Evolutionary conservation across 2,113 vertebrate genomes (phyloP).

Genomic region (Falcunculus frontatus): DNA sequence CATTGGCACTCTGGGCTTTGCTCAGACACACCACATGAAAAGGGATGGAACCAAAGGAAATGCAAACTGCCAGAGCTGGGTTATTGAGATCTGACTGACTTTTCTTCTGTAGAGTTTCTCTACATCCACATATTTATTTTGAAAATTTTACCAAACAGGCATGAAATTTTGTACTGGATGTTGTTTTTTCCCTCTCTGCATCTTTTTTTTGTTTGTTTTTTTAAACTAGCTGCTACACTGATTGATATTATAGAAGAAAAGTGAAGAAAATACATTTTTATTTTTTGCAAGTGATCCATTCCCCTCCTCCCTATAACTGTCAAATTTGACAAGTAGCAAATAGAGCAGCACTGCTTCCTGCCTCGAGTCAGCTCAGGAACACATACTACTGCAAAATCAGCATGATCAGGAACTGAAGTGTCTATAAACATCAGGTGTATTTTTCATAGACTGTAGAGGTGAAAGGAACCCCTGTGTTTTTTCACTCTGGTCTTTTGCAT

Average conservation of each 20-base stretch:
- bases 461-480: neutral
- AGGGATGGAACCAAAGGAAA: neutral
- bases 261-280: neutral
- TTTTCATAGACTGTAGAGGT: neutral
- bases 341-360: neutral
- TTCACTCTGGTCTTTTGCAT: neutral
- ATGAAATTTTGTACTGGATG: neutral
- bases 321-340: neutral
- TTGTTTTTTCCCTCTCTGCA: neutral
- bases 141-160: neutral
- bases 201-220: neutral
- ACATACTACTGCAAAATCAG: neutral
- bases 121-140: neutral
- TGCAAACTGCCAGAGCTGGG: neutral
- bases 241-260: neutral
- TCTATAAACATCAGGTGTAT: neutral
- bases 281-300: neutral
- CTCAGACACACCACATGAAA: neutral
- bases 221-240: neutral
- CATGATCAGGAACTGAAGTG: neutral
- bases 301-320: neutral
- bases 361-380: neutral
- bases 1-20: fast-evolving
- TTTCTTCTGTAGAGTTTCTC: neutral
- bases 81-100: neutral